Conservation (phyloP, 2,797 vertebrate species). For the Valencia hispanica region DNA sequence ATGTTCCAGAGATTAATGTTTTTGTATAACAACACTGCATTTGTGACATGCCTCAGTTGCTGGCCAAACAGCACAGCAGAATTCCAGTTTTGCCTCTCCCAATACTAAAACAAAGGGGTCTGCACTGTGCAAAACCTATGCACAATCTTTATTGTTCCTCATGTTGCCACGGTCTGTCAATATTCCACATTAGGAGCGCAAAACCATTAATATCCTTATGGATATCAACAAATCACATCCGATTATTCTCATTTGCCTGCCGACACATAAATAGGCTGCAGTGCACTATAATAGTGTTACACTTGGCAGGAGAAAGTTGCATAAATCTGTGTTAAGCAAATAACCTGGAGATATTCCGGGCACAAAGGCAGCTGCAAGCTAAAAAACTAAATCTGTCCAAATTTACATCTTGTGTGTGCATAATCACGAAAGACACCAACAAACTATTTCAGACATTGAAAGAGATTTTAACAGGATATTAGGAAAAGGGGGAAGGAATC, state of each 20-base stretch:
- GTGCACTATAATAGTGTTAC: slow-evolving; percentile 41
- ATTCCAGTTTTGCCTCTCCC: slow-evolving; percentile 25
- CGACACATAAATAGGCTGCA: slow-evolving; percentile 22
- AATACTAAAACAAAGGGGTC: slow-evolving; percentile 28
- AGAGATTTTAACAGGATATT: slow-evolving; percentile 27
- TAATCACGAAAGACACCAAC: slow-evolving; percentile 6
- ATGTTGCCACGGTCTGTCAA: slow-evolving; percentile 27
- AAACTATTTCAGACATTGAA: slow-evolving; percentile 11
- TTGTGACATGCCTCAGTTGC: slow-evolving; percentile 18
- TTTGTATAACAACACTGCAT: slow-evolving; percentile 19
- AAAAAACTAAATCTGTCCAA: slow-evolving; percentile 24
- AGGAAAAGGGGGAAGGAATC: slow-evolving; percentile 27
- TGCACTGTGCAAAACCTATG: slow-evolving; percentile 15
- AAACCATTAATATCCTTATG: slow-evolving; percentile 44
- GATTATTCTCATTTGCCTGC: slow-evolving; percentile 33
- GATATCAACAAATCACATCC: slow-evolving; percentile 48
- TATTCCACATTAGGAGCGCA: slow-evolving; percentile 36
- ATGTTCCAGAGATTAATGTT: slow-evolving; percentile 12
- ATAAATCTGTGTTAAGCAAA: slow-evolving; percentile 44
- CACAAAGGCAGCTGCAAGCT: slow-evolving; percentile 36
- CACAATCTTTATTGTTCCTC: slow-evolving; percentile 31
- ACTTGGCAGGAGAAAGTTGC: slow-evolving; percentile 40
- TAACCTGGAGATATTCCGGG: slow-evolving; percentile 21
- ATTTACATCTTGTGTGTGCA: slow-evolving; percentile 16
- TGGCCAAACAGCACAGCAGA: slow-evolving; percentile 20